Percentiles rank a stretch among this genome's conserved stretches.
Evolutionary conservation across 2,888 invertebrate genomes (phyloP).

Genomic region (Amorpha juglandis): DNA sequence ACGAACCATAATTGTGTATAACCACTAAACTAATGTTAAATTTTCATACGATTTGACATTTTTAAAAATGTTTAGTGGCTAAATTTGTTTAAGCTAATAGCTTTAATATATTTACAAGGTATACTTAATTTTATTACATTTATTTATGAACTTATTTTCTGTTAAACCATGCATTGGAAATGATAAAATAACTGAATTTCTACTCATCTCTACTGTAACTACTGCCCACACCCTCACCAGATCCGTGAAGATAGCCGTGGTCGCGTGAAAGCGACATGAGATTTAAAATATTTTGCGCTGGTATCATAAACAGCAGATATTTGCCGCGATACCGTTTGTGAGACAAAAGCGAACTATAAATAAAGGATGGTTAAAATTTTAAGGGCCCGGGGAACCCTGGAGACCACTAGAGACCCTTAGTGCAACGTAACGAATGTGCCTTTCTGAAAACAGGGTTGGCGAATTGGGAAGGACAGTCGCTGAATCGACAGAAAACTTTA

Average conservation of each 20-base stretch:
- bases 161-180: no score
- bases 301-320: slow-evolving; percentile 27
- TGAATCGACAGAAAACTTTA: not conserved
- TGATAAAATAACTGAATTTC: not conserved
- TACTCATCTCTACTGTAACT: not conserved
- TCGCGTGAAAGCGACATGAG: slow-evolving; percentile 6
- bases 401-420: slow-evolving; percentile 80
- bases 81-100: no score
- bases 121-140: no score
- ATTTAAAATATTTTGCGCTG: slow-evolving; percentile 1
- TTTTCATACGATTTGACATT: no score
- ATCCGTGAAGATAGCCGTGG: not conserved
- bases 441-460: slow-evolving; percentile 13
- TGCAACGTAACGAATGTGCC: slow-evolving; percentile 59
- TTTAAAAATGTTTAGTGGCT: no score
- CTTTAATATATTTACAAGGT: no score
- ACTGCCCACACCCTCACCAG: not conserved
- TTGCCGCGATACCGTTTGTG: slow-evolving; percentile 31
- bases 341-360: slow-evolving; percentile 70
- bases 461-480: not conserved
- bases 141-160: no score
- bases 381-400: slow-evolving; percentile 72
- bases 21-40: no score
- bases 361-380: slow-evolving; percentile 80
- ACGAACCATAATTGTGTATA: no score